Evolutionary conservation across 2,113 vertebrate species (phyloP).

Genomic region (Argyrosomus japonicus): DNA sequence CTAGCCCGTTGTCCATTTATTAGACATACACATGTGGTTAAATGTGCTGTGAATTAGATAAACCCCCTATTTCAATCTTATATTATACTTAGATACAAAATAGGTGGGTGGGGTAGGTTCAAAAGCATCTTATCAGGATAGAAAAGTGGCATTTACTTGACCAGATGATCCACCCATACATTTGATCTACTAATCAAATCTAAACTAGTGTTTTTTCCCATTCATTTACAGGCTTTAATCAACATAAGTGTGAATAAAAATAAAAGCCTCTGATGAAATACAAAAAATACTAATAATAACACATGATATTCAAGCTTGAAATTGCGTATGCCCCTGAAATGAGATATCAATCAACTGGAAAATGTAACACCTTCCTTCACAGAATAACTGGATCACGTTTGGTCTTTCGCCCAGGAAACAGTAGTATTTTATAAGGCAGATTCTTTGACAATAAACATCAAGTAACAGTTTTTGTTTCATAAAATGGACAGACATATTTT

Average conservation of each 20-base stretch:
- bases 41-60: neutral
- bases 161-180: neutral
- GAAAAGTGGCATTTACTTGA: neutral
- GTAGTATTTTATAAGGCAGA: neutral
- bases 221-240: neutral
- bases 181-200: neutral
- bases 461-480: neutral
- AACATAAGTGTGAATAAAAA: too few relatives aligned
- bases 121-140: neutral
- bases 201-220: neutral
- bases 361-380: neutral
- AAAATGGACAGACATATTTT: neutral
- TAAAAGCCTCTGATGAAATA: neutral
- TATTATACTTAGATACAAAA: neutral
- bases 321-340: neutral
- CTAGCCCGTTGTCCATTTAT: too few relatives aligned
- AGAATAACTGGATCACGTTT: neutral
- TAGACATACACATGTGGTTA: too few relatives aligned
- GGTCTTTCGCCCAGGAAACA: neutral
- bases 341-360: neutral
- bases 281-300: neutral
- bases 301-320: conserved; percentile 9
- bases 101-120: neutral
- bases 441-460: neutral
- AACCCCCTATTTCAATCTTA: too few relatives aligned